These are phyloP conservation scores for Apamea sordens DNA, from an alignment of 2,888 invertebrate genomes.

Conservation along the genomic window DNA sequence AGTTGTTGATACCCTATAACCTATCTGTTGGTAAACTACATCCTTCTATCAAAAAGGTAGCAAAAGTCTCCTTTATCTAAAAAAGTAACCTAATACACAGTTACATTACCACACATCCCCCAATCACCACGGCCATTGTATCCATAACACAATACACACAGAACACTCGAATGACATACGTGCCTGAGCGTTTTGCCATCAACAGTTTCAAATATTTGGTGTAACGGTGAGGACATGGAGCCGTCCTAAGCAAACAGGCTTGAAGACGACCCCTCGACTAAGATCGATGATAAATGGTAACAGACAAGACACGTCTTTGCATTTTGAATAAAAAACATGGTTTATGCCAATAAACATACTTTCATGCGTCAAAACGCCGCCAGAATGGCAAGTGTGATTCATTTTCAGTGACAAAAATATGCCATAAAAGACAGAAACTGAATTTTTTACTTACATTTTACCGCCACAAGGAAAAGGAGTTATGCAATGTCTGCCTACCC, in stretches of 20 bases:
- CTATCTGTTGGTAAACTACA: no score
- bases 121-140: constrained; percentile 47
- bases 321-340: constrained; percentile 65
- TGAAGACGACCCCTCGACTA: constrained; percentile 61
- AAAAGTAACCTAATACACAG: background rate
- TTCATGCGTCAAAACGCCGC: background rate
- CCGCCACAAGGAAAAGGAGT: background rate
- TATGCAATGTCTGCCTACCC: background rate
- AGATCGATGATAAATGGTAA: constrained; percentile 66
- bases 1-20: no score
- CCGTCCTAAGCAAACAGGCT: constrained; percentile 77
- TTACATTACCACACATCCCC: constrained; percentile 20
- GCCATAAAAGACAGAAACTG: background rate
- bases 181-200: constrained; percentile 77
- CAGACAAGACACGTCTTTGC: constrained; percentile 63
- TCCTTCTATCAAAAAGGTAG: background rate
- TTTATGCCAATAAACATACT: constrained; percentile 39
- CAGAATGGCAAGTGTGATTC: constrained; percentile 5
- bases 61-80: background rate
- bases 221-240: constrained; percentile 71
- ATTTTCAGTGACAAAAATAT: background rate
- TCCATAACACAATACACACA: constrained; percentile 57
- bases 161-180: constrained; percentile 72
- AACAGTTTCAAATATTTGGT: constrained; percentile 85
- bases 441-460: background rate